Base-by-base conservation (phyloP, 2,113 vertebrate species). In the Mormyrus iriodes region DNA sequence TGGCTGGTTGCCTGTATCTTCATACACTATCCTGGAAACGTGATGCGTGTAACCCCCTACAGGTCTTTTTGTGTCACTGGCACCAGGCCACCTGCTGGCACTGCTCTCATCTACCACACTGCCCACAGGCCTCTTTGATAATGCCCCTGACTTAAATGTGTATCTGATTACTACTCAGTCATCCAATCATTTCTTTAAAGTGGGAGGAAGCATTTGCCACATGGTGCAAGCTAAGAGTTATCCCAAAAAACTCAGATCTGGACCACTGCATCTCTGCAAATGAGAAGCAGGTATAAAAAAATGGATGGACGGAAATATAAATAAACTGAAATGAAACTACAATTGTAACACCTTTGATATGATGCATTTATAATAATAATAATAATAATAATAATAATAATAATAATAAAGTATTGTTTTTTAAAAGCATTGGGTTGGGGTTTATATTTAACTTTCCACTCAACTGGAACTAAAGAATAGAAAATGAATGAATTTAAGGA, bases 91-190 rank as follows among this genome's bases (percentile, higher is more conserved):
- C 65, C 21, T 58, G 55, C 55, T 58, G 21, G 55, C 5, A 2
- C 6, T 58, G 55, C 55, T 58, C 6, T 58, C 55, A 58, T 58
- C 21, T 58, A 8, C 24, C 55, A 58, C 65, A 31, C 65, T 92
- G 97, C 97, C 97, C 92, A 95, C 96, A 96, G 97, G 97, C 97
- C 96, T 96, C 95, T 93, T 96, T 96, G 96, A 97, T 96, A 96
- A 96, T 96, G 96, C 97, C 97, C 98, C 98, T 98, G 97, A 98
- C 98, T 98, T 96, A 96, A 96, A 97, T 97, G 97, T 98, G 97
- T 97, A 97, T 97, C 97, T 98, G 98, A 99, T 99, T 98, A 98
- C 97, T 97, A 97, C 97, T 98, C 97, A 98, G n/a, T 98, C 97
- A 99, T 98, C 97, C 98, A 98, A 98, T 98, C 98, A 98, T 99